Percentiles rank a stretch among this genome's conserved stretches.
These are phyloP conservation scores for Drosophila kanapiae DNA, from an alignment of 1,140 invertebrate species.

Conservation along the genomic window DNA sequence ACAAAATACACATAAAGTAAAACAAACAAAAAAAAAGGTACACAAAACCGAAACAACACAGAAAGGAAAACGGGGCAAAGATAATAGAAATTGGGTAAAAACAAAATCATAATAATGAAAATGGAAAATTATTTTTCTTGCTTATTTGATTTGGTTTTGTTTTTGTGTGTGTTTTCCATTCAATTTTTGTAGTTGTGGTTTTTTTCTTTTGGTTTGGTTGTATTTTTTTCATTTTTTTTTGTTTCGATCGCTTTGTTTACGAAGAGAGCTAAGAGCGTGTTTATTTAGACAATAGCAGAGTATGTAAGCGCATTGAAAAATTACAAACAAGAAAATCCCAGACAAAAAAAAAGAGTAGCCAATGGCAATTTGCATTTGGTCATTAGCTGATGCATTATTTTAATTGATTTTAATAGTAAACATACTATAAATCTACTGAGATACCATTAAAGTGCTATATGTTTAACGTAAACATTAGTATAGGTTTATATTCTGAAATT, in stretches of 20 bases:
- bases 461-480: background rate
- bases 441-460: too few relatives aligned
- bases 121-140: constrained; percentile 72
- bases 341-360: background rate
- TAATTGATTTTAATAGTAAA: too few relatives aligned
- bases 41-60: constrained; percentile 49
- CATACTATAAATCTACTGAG: too few relatives aligned
- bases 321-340: constrained; percentile 2
- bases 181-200: constrained; percentile 21
- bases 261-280: constrained; percentile 69
- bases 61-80: constrained; percentile 35
- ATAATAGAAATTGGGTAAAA: constrained; percentile 31
- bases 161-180: constrained; percentile 43
- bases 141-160: constrained; percentile 27
- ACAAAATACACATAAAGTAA: constrained; percentile 76
- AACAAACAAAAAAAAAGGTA: constrained; percentile 59
- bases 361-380: background rate
- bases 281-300: constrained; percentile 71
- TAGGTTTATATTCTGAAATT: background rate
- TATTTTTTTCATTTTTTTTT: constrained; percentile 38
- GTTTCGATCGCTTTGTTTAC: constrained; percentile 52
- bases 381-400: background rate
- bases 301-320: constrained; percentile 67
- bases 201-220: constrained; percentile 37
- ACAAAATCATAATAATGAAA: constrained; percentile 56